A percentile compares a stretch with the other conserved stretches of the same genome.
Evolutionary conservation across 1,140 invertebrate species (phyloP).

Genomic region (Gerris buenoi): DNA sequence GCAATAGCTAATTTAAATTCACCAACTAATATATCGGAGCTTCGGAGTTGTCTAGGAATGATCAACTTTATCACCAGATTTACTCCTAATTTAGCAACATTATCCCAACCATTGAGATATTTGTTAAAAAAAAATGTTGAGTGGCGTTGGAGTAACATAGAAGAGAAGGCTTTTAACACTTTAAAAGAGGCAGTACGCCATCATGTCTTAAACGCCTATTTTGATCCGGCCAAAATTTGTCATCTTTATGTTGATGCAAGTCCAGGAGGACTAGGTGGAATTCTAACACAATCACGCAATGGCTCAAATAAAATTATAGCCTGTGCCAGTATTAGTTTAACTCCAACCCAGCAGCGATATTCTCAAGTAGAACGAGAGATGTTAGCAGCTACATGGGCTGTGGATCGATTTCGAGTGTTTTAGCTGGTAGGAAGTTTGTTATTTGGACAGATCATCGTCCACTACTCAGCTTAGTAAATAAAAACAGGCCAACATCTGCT

Average conservation of each 20-base stretch:
- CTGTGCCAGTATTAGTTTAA: neutral
- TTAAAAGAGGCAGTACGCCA: neutral
- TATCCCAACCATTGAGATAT: neutral
- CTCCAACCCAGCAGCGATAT: neutral
- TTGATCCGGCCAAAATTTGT: neutral
- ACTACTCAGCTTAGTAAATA: neutral
- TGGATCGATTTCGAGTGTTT: neutral
- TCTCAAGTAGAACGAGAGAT: neutral
- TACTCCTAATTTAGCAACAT: neutral
- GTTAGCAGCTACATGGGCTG: neutral
- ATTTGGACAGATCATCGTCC: neutral
- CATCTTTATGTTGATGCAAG: neutral
- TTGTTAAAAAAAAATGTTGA: neutral
- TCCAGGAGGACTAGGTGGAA: neutral
- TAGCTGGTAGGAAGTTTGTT: neutral
- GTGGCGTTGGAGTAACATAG: neutral
- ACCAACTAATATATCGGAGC: neutral
- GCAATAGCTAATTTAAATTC: neutral
- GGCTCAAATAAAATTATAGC: neutral
- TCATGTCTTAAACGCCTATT: neutral
- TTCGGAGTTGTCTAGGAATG: neutral
- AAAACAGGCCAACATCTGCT: neutral
- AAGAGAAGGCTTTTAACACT: neutral
- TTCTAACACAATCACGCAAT: neutral
- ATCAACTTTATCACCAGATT: neutral